These are phyloP conservation scores for Geodia barretti DNA, from an alignment of 37 sponge, comb jelly and placozoan genomes.

Conservation along the genomic window DNA sequence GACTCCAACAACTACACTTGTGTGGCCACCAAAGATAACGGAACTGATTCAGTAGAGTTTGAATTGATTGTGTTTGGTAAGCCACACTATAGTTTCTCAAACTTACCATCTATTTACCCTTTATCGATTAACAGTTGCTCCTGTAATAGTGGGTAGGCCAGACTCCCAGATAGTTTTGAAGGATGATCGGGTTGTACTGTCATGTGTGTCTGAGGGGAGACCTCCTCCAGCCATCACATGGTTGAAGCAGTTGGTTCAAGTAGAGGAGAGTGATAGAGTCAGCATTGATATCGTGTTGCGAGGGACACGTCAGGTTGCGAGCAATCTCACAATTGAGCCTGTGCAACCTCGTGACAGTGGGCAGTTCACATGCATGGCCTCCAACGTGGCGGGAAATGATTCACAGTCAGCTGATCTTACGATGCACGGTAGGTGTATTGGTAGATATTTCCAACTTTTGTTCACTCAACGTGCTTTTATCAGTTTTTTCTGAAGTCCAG, in stretches of 20 bases:
- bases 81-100: too few species aligned
- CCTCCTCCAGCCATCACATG: conserved; percentile 49
- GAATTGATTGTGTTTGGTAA: conserved; percentile 39
- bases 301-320: conserved; percentile 21
- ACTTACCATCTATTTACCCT: neutral
- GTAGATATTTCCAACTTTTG: neutral
- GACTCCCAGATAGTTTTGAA: conserved; percentile 15
- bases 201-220: conserved; percentile 31
- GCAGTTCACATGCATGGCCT: conserved; percentile 54
- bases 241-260: too few species aligned
- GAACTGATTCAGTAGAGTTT: neutral
- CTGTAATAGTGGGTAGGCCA: neutral
- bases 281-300: too few species aligned
- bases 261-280: too few species aligned
- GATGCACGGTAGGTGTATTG: conserved; percentile 35
- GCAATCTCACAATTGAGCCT: conserved; percentile 14
- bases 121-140: conserved; percentile 14
- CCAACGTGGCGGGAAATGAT: conserved; percentile 24
- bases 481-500: neutral
- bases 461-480: neutral
- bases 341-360: conserved; percentile 24
- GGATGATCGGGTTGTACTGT: conserved; percentile 12
- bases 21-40: conserved; percentile 37
- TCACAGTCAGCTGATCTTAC: conserved; percentile 9
- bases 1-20: conserved; percentile 61